A percentile compares a stretch with the other conserved stretches of the same genome.
These are phyloP conservation scores for Danaus chrysippus DNA, from an alignment of 2,888 invertebrate genomes.

Conservation along the genomic window DNA sequence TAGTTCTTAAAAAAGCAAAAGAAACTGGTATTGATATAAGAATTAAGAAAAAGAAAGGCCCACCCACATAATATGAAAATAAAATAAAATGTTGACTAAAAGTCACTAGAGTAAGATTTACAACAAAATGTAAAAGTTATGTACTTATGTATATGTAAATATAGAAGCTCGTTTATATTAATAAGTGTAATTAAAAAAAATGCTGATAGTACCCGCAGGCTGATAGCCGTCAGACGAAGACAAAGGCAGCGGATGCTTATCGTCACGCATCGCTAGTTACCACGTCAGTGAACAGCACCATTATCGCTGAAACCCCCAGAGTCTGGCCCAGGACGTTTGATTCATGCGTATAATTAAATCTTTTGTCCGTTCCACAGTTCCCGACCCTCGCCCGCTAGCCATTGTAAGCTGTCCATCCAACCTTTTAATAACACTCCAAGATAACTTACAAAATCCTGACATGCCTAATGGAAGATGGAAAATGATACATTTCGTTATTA, in stretches of 20 bases:
- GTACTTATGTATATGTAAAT: not conserved
- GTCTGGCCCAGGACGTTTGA: conserved; percentile 58
- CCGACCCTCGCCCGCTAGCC: conserved; percentile 51
- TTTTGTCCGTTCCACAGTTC: conserved; percentile 65
- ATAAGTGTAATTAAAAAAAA: conserved; percentile 33
- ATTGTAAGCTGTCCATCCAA: conserved; percentile 56
- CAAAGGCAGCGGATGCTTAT: conserved; percentile 44
- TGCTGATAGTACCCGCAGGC: conserved; percentile 61
- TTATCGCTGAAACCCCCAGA: conserved; percentile 39
- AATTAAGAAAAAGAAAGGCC: no score
- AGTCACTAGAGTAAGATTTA: no score
- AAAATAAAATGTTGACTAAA: no score
- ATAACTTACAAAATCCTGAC: conserved; percentile 47
- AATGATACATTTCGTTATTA: conserved; percentile 45
- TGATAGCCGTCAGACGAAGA: conserved; percentile 47
- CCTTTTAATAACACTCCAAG: conserved; percentile 56
- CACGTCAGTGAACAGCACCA: conserved; percentile 54
- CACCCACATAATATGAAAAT: no score
- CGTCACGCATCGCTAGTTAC: conserved; percentile 35
- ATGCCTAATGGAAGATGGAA: conserved; percentile 59
- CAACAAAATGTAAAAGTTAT: no score
- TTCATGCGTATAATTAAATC: conserved; percentile 79
- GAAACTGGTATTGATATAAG: no score
- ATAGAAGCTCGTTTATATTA: no score
- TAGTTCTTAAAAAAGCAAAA: no score